Conservation (phyloP, 2,888 invertebrate genomes). For the Scaeva pyrastri region DNA sequence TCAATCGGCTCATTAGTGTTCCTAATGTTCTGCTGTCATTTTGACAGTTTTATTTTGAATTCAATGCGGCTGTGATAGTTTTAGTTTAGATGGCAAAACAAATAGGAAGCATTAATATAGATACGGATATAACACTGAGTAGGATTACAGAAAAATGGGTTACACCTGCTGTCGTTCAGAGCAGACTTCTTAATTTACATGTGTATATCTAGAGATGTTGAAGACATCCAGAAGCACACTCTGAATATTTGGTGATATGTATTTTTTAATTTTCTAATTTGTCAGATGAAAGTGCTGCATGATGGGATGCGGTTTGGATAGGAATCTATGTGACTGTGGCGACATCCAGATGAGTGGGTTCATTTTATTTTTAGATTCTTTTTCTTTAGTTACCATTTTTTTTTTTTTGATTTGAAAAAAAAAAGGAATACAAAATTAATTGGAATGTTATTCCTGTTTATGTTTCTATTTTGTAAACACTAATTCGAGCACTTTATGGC, state of each 20-base stretch:
- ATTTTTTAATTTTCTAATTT: conserved; percentile 32
- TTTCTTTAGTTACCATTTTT: neutral
- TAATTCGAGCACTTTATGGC: conserved; percentile 61
- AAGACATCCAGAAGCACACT: conserved; percentile 22
- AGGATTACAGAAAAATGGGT: conserved; percentile 71
- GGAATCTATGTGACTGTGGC: neutral
- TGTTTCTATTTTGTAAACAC: conserved; percentile 66
- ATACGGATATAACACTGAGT: neutral
- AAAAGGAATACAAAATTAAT: conserved; percentile 66
- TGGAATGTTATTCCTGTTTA: conserved; percentile 69
- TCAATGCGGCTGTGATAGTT: conserved; percentile 4
- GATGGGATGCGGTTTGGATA: neutral
- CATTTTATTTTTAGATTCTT: conserved; percentile 42
- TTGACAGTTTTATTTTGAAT: conserved; percentile 34
- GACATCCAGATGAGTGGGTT: conserved; percentile 49
- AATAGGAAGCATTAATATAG: conserved; percentile 6
- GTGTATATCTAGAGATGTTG: neutral
- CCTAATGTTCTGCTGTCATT: conserved; percentile 66
- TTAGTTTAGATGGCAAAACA: neutral
- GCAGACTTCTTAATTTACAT: conserved; percentile 19
- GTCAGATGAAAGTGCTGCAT: conserved; percentile 12
- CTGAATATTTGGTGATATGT: conserved; percentile 23
- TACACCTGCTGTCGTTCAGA: conserved; percentile 66
- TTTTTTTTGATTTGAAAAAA: conserved; percentile 46
- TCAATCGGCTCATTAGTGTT: conserved; percentile 72